phyloP scores from a whole-genome alignment of 2,113 vertebrate genomes.

The Heterochromis multidens region DNA sequence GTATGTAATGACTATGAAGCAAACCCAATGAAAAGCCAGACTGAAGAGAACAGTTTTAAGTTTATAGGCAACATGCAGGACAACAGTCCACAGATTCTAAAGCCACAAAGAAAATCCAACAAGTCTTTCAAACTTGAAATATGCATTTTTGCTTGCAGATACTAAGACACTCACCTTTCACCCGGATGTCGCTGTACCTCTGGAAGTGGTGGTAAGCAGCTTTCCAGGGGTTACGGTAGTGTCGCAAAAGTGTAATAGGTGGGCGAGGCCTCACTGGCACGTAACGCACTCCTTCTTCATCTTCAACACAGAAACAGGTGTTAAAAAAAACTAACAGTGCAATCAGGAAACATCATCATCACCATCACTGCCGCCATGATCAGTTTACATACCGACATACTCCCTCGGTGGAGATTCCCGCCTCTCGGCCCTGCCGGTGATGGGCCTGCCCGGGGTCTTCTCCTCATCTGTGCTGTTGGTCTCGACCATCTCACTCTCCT shows the following conservation, averaged over 20 bases:
- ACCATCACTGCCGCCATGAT: background rate
- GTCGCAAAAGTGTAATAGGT: constrained; percentile 90
- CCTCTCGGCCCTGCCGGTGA: constrained; percentile 86
- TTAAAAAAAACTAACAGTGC: background rate
- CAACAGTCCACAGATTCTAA: no score
- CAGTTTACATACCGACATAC: constrained; percentile 84
- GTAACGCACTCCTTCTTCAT: constrained; percentile 97
- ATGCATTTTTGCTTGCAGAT: no score
- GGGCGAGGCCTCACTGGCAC: constrained; percentile 90
- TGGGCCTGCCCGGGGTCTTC: constrained; percentile 82
- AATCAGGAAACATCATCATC: background rate
- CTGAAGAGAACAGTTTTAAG: no score
- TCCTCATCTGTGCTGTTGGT: constrained; percentile 98
- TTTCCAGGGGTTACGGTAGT: constrained; percentile 98
- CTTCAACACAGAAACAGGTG: constrained; percentile 59
- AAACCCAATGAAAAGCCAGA: no score
- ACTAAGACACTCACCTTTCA: constrained; percentile 85
- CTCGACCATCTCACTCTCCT: constrained; percentile 98
- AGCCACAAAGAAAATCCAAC: no score
- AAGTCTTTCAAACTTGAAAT: background rate
- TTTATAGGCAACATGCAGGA: no score
- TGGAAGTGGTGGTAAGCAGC: constrained; percentile 99
- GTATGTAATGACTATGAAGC: no score
- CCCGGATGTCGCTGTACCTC: constrained; percentile 93
- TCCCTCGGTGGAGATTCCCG: constrained; percentile 95